Evolutionary conservation across 2,113 vertebrate genomes (phyloP), one percentile per base, ranked within the genome.

Genomic region (Theropithecus gelada): DNA sequence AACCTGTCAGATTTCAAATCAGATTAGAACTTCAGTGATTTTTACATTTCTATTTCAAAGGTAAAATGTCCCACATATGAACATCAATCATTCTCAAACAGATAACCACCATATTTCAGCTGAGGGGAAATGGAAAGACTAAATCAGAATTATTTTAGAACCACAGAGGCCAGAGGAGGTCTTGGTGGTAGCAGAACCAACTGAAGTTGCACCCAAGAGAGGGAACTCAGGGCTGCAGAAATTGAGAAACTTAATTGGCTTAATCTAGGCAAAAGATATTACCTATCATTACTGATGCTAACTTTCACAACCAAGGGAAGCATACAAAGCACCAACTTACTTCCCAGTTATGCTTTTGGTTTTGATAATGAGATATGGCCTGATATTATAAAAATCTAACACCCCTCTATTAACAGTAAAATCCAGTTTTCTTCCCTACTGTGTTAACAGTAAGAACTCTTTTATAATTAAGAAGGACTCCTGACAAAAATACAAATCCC

Each of bases 1-100:
- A 96, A 61, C 48, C 91, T 87, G 84, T 96, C 80, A 97, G 87
- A 94, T 52, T 96, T 86, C n/a, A 85, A 89, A 75, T 73, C 73
- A 91, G 72, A 68, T 2, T 38, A 27, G 18, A 90, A 93, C 3
- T 52, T 68, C 52, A 73, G 11, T 38, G 52, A 83, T 52, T 50
- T 72, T 80, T 16, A 79, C 73, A 38, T 38, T 79, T 88, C 76
- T 40, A 83, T 81, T 35, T 81, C 17, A 95, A 94, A 94, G 8
- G 48, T 38, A 94, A 88, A 50, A 90, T 72, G 18, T 3, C 45
- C 80, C n/a, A 59, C n/a, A 55, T 30, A 70, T 80, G 48, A 72
- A 88, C 16, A 84, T 57, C 22, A 66, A 11, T 18, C 90, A 61
- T 50, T 35, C 35, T 11, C 66, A 96, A 89, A 96, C 13, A 68